Base-by-base conservation (phyloP, 1,140 invertebrate genomes). In the Habropoda laboriosa region DNA sequence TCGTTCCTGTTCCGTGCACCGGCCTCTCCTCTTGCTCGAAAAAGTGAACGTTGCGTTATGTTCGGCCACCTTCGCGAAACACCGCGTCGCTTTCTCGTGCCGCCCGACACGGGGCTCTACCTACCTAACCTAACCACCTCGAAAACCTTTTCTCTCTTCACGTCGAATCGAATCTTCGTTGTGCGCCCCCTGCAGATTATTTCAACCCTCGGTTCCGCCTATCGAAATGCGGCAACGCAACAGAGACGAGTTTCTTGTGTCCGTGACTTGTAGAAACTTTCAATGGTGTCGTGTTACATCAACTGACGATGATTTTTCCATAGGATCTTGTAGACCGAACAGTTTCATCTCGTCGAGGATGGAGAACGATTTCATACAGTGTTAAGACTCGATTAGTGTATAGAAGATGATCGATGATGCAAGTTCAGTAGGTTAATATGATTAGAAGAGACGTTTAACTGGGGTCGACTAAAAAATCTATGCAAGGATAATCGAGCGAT, bases 11-110 rank as follows among this genome's bases (percentile, higher is more conserved):
- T 67, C 35, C 76, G 57, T 55, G 32, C 64, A 42, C 30, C 79
- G 51, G 53, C 40, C 58, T 73, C 70, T 74, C 70, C 16, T 72
- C 12, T 21, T 60, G 27, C 79, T 70, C 71, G 70, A 88, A 88
- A 86, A 86, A 88, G 87, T 88, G 87, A 89, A 89, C 87, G 88
- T 87, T 79, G 80, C 79, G 77, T 86, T 80, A 60, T 82, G 64
- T 64, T 81, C 66, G 49, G 45, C 64, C 67, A 70, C 73, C 60
- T 80, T 64, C 61, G 76, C 71, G 63, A 83, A 75, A 72, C 61
- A 35, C 71, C 81, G 61, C 79, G 80, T 87, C 79, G 82, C 88
- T 89, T 89, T 89, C 88, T 88, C 88, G 79, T 49, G 57, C 35
- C 7, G 7, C 27, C 45, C 45, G 32, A 7, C 32, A 74, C 38